Evolutionary conservation across 2,113 vertebrate genomes (phyloP).

Genomic region (Maccullochella peelii): DNA sequence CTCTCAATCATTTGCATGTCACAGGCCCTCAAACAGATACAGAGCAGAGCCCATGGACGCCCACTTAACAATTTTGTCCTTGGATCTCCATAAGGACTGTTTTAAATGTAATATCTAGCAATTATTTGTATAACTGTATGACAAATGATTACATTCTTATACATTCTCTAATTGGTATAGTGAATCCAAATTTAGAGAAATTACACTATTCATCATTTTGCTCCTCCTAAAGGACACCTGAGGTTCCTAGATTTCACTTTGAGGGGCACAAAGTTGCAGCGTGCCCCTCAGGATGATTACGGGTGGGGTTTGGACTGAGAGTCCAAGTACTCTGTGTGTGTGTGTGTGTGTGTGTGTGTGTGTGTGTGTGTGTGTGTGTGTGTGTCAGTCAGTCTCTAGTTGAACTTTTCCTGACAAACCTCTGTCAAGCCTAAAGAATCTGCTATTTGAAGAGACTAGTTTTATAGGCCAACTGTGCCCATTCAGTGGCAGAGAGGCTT

Average conservation of each 20-base stretch:
- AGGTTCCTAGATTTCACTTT: background rate
- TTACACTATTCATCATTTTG: background rate
- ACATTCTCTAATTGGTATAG: background rate
- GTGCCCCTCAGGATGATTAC: conserved; percentile 1
- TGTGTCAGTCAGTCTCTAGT: background rate
- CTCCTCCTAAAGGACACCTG: background rate
- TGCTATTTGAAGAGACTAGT: conserved; percentile 39
- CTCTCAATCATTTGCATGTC: conserved; percentile 34
- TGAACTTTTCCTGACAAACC: conserved; percentile 46
- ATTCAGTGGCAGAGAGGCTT: conserved; percentile 63
- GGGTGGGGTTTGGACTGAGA: background rate
- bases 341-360: background rate
- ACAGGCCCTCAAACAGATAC: background rate
- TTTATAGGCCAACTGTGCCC: conserved; percentile 55
- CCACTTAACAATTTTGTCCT: background rate
- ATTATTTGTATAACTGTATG: background rate
- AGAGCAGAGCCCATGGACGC: background rate
- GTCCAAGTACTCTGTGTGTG: background rate
- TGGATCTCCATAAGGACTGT: background rate
- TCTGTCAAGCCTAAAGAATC: conserved; percentile 41
- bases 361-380: background rate
- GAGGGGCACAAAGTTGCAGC: background rate
- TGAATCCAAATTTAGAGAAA: background rate
- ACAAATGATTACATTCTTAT: background rate
- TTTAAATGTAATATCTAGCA: background rate